Conservation (phyloP, 2,888 invertebrate genomes). For the Dynastes maya region DNA sequence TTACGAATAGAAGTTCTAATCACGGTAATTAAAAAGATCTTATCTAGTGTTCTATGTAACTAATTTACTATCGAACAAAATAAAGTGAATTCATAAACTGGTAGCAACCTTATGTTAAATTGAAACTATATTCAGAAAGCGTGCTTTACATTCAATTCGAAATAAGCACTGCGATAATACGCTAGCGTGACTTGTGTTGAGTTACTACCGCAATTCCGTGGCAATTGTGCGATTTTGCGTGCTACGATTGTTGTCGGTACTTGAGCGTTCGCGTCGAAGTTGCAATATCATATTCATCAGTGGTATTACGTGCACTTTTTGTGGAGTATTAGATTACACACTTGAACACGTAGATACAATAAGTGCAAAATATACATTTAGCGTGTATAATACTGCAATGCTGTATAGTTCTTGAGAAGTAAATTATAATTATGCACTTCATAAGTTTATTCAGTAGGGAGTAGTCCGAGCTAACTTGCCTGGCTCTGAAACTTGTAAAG, state of each 20-base stretch:
- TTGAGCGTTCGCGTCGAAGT: not conserved
- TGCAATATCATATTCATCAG: slow-evolving; percentile 7
- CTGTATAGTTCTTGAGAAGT: no score
- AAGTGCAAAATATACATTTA: not conserved
- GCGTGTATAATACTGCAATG: no score
- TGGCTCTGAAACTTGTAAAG: not conserved
- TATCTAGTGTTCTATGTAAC: no score
- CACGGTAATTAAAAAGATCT: no score
- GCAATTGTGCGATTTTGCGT: slow-evolving; percentile 3
- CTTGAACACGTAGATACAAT: not conserved
- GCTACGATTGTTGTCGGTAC: not conserved
- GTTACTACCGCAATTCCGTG: not conserved
- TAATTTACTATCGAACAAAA: no score
- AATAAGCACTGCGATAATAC: not conserved
- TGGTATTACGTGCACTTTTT: not conserved
- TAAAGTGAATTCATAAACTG: no score
- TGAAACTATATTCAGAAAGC: no score
- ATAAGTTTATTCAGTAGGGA: no score
- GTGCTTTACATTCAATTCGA: not conserved
- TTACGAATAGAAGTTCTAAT: no score
- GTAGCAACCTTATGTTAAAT: no score
- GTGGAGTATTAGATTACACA: not conserved
- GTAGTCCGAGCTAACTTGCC: not conserved
- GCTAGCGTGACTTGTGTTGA: slow-evolving; percentile 2
- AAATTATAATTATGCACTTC: no score